Evolutionary conservation across 2,888 invertebrate species (phyloP).

Genomic region (Clivina fossor): DNA sequence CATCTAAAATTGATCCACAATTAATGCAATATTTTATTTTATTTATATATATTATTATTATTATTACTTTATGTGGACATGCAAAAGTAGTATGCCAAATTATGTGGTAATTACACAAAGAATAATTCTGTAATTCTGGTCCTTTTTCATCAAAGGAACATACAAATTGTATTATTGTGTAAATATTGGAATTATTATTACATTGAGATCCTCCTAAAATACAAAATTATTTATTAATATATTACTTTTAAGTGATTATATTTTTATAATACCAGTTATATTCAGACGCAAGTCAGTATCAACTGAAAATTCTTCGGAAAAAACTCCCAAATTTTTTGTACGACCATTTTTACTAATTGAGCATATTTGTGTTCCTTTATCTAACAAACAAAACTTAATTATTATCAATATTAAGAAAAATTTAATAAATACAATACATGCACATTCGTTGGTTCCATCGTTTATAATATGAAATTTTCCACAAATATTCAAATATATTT

Average conservation of each 20-base stretch:
- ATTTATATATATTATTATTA: neutral
- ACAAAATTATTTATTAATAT: neutral
- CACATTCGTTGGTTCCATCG: slow-evolving; percentile 4
- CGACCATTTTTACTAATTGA: neutral
- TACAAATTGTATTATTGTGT: slow-evolving; percentile 40
- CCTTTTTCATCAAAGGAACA: slow-evolving; percentile 41
- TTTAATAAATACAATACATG: slow-evolving; percentile 4
- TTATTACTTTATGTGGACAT: slow-evolving; percentile 23
- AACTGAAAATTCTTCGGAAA: neutral
- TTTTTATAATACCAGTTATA: slow-evolving; percentile 3
- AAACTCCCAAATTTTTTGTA: slow-evolving; percentile 19
- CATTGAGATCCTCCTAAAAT: slow-evolving; percentile 23
- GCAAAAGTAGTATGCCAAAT: slow-evolving; percentile 17
- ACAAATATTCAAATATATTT: slow-evolving; percentile 10
- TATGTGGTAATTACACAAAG: slow-evolving; percentile 17
- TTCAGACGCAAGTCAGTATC: slow-evolving; percentile 5
- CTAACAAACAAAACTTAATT: slow-evolving; percentile 9
- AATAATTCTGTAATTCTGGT: slow-evolving; percentile 35
- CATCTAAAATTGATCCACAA: slow-evolving; percentile 16
- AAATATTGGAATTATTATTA: neutral
- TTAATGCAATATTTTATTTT: neutral
- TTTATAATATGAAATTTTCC: neutral
- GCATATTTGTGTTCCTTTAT: slow-evolving; percentile 18
- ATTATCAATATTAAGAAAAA: neutral
- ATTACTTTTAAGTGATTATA: neutral